Conservation (phyloP, 2,113 vertebrate genomes). For the Numenius arquata region DNA sequence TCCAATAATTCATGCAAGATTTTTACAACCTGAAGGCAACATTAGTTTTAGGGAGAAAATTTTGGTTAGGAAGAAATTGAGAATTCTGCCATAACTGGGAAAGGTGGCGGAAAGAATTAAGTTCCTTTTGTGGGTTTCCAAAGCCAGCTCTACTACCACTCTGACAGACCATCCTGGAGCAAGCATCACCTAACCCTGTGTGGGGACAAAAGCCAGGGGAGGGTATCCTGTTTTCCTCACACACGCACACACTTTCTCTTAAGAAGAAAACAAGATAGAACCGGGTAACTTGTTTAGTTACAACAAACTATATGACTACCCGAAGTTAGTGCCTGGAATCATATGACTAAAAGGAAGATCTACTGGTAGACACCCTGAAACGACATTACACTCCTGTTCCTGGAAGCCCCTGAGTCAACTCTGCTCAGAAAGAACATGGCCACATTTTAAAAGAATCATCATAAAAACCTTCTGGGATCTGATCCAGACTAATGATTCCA, state of each 20-base stretch:
- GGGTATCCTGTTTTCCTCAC: not conserved
- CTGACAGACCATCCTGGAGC: not conserved
- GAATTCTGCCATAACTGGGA: not conserved
- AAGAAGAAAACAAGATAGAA: conserved; percentile 18
- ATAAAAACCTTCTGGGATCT: conserved; percentile 50
- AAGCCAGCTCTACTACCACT: not conserved
- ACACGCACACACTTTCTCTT: not conserved
- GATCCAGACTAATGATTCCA: conserved; percentile 52
- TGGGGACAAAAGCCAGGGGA: not conserved
- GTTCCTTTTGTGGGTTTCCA: not conserved
- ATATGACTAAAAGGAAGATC: not conserved
- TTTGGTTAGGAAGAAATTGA: not conserved
- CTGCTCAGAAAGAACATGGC: conserved; percentile 38
- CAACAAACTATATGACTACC: not conserved
- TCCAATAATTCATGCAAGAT: not conserved
- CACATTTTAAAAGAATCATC: conserved; percentile 45
- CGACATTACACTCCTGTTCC: not conserved
- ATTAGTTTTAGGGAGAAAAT: not conserved
- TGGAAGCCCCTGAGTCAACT: conserved; percentile 41
- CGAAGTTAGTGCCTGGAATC: not conserved
- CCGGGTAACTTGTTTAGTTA: not conserved
- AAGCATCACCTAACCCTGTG: not conserved
- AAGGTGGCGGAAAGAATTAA: not conserved
- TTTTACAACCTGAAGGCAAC: not conserved
- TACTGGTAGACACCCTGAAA: not conserved